Evolutionary conservation across 2,888 invertebrate species (phyloP), one percentile per base, ranked within the genome.

Genomic region (Ptychoptera contaminata): DNA sequence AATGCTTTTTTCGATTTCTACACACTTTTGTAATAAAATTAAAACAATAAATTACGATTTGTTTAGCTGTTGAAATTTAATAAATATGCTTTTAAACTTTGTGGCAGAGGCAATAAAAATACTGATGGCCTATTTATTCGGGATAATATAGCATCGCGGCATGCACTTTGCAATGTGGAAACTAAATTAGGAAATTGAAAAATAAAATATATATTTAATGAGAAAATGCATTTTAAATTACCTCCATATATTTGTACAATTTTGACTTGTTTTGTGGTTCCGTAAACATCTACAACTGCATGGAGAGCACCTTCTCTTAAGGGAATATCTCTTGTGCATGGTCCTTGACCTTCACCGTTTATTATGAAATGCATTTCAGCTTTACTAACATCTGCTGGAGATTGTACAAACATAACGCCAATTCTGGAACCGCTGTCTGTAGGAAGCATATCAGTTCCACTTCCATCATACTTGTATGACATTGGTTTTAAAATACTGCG

Each of bases 291-390:
- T 50, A 94, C 85, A 37, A 94, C 91, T 16, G 88, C 94, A 71
- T 87, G 84, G 40, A 96, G 62, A 0, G 88, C 88, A 1, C 82
- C 82, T 48, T 76, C 71, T 51, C 76, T 81, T 54, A 84, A 86
- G 1, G 93, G 93, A 61, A 96, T 93, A 55, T 81, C 79, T 56
- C 75, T 82, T 10, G 86, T 81, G 58, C 85, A 90, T 1, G 90
- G 83, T 0, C 93, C 93, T 59, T 88, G 86, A 58, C 93, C 92
- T 58, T 90, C 87, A 1, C 94, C 94, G 65, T 96, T 96, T 37
- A 96, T 86, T 47, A 96, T 88, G 61, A 93, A 91, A 68, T 94
- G 93, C 87, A 96, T 86, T 59, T 93, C 87, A 4, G 91, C 93
- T 54, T 76, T 67, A 47, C 78, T 74, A 48, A 74, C 75, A 39